phyloP scores from a whole-genome alignment of 2,888 invertebrate species.

The Catocala sponsa region DNA sequence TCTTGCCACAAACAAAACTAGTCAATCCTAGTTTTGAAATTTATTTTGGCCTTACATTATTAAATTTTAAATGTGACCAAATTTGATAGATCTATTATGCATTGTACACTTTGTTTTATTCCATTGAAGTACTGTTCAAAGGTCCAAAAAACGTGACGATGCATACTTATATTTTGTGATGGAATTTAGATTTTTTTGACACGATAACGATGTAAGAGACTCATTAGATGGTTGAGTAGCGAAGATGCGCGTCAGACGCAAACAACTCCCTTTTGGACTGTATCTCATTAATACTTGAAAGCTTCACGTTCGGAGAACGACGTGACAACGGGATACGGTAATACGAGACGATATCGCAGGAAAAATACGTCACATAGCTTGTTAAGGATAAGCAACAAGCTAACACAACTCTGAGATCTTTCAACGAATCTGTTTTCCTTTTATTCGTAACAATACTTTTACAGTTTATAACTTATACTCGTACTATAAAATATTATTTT shows the following conservation, averaged over 20 bases:
- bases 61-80: no score
- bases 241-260: constrained; percentile 46
- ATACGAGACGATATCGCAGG: constrained; percentile 16
- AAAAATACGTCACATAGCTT: constrained; percentile 24
- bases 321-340: constrained; percentile 27
- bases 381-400: constrained; percentile 4
- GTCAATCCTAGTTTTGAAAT: no score
- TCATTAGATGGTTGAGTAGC: constrained; percentile 36
- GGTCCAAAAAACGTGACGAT: not conserved
- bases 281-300: constrained; percentile 54
- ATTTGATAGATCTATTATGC: no score
- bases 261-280: constrained; percentile 46
- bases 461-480: no score
- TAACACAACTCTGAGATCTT: not conserved
- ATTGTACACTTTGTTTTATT: no score
- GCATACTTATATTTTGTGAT: constrained; percentile 6
- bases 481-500: no score
- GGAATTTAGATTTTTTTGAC: constrained; percentile 26
- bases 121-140: not conserved
- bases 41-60: no score
- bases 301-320: constrained; percentile 40
- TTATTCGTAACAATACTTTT: no score
- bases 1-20: no score
- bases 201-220: constrained; percentile 30
- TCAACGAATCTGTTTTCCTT: no score